Evolutionary conservation across 2,888 invertebrate genomes (phyloP), one percentile per base, ranked within the genome.

Genomic region (Limnephilus lunatus): DNA sequence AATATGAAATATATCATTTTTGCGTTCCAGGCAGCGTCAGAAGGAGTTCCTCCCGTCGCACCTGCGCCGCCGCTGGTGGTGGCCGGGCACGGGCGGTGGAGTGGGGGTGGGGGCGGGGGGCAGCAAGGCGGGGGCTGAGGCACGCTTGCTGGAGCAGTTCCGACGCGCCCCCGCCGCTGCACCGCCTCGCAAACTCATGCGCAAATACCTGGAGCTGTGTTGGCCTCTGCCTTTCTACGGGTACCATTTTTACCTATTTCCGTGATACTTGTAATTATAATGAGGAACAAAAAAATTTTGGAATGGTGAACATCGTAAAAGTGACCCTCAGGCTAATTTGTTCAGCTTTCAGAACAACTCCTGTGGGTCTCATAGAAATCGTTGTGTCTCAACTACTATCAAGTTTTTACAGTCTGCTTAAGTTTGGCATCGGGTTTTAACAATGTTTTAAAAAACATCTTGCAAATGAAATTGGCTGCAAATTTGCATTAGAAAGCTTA

Each of bases 211-310:
- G 94, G 98, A 98, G 94, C 98, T 99, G 95, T 98, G 98, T 94
- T 98, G 99, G 97, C 98, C 98, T 7, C 96, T 99, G 94, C 98
- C 98, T 89, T 98, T 98, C 95, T 99, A 98, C 95, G 99, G 99
- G 98, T 97, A 94, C 95, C 95, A 31, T 11, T 12, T n/a, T 31
- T 81, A 5, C 3, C 81, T 81, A 81, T 14, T 44, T 14, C 44
- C 44, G 0, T 44, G 14, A 44, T 44, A 14, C 14, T 48, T 48
- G 15, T 15, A 48, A 48, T 48, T 48, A 48, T 48, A 48, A 48
- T 0, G 48, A 48, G 48, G 48, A 3, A 48, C 14, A 48, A 48
- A 48, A 2, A 48, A 48, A 15, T 2, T n/a, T 48, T 48, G 11
- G 44, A 48, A 48, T 48, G 44, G 12, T 39, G 7, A 39, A 7